Evolutionary conservation across 1,140 invertebrate genomes (phyloP), one percentile per base, ranked within the genome.

Genomic region (Lerema accius): DNA sequence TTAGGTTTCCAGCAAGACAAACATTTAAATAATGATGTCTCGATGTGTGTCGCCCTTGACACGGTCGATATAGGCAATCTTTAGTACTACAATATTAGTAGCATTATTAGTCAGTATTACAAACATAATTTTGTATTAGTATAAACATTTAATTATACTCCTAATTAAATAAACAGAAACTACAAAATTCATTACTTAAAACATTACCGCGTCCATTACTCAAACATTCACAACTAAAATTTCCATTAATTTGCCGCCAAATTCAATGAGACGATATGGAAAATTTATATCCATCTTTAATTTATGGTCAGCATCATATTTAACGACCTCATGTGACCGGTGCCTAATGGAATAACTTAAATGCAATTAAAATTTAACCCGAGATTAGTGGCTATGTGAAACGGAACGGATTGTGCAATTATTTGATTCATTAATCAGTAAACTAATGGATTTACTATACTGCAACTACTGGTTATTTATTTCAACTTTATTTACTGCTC

Each of bases 271-370:
- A 39, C 40, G 50, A 53, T 53, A 53, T 19, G 10, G 50, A 40
- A 53, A 40, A 53, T 39, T 46, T 46, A 53, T 53, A 13, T 53
- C 4, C n/a, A n/a, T 19, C 4, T n/a, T 53, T 19, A 53, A 40
- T 53, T 53, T 40, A 40, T 53, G 16, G 3, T n/a, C 50, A 4
- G 17, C 19, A 48, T 48, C 14, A 53, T 23, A 40, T 51, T 53
- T 53, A 19, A 53, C 15, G 17, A 46, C 4, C 9, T 5, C 1
- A n/a, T 46, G 13, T 4, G 19, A 9, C 17, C 23, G 11, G 17
- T 4, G 51, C 5, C 19, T 42, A 26, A 42, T 55, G 51, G 51
- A 55, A 55, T 40, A 55, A 53, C 37, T 42, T 42, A 55, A 42
- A 55, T 42, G 17, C 23, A 28, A 55, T 42, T 26, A 40, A 55